Evolutionary conservation across 1,140 invertebrate species (phyloP).

Genomic region (Mizuhopecten yessoensis): DNA sequence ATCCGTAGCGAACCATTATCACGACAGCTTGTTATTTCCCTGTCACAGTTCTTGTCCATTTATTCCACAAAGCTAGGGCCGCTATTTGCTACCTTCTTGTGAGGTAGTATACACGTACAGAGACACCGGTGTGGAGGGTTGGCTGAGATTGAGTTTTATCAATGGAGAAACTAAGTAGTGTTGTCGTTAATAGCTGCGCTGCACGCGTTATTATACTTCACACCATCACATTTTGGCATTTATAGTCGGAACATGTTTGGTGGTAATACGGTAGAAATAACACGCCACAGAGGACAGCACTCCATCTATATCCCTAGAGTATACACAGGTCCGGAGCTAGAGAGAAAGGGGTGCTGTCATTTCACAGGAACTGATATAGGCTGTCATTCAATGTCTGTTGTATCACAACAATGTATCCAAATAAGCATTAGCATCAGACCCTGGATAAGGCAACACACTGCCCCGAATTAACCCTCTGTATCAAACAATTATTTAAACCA

Average conservation of each 20-base stretch:
- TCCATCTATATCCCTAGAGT: background rate
- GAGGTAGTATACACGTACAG: background rate
- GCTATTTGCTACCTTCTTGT: background rate
- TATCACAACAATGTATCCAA: too few relatives aligned
- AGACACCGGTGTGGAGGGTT: conserved; percentile 19
- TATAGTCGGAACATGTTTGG: conserved; percentile 38
- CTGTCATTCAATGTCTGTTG: too few relatives aligned
- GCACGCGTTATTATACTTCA: conserved; percentile 33
- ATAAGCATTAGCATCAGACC: too few relatives aligned
- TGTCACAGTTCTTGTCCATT: conserved; percentile 18
- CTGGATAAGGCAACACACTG: too few relatives aligned
- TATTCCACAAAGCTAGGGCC: conserved; percentile 9
- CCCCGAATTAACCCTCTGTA: too few relatives aligned
- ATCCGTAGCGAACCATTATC: background rate
- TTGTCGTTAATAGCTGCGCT: background rate
- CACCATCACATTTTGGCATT: conserved; percentile 16
- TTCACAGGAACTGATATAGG: background rate
- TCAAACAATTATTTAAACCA: too few relatives aligned
- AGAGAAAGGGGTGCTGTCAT: background rate
- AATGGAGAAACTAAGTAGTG: conserved; percentile 34
- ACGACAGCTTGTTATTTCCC: background rate
- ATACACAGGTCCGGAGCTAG: too few relatives aligned
- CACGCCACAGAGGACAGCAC: background rate
- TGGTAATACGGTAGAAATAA: conserved; percentile 14
- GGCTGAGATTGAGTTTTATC: conserved; percentile 17